Conservation (phyloP, 1,140 invertebrate species). For the Hycleus cichorii region DNA sequence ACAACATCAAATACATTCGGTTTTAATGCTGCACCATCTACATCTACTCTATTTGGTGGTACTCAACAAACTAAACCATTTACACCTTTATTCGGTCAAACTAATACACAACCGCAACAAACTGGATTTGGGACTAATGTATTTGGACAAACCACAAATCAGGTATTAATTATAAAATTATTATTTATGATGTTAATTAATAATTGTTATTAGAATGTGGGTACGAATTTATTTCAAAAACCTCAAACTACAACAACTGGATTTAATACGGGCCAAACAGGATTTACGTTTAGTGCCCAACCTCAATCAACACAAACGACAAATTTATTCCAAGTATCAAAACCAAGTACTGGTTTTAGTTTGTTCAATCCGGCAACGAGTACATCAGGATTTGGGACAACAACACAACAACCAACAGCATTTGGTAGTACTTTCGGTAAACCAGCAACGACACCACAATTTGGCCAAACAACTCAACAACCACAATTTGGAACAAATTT, state of each 20-base stretch:
- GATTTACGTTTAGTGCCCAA: slow-evolving; percentile 26
- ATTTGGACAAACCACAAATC: slow-evolving; percentile 14
- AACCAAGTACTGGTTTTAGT: slow-evolving; percentile 45
- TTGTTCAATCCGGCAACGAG: slow-evolving; percentile 43
- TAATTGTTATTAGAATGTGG: slow-evolving; percentile 18
- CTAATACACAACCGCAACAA: slow-evolving; percentile 40
- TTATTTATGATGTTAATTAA: background rate
- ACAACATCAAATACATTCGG: slow-evolving; percentile 14
- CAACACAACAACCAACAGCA: slow-evolving; percentile 21
- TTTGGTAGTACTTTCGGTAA: slow-evolving; percentile 41
- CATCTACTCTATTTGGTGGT: slow-evolving; percentile 23
- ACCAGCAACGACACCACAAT: slow-evolving; percentile 30
- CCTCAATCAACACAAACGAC: slow-evolving; percentile 26
- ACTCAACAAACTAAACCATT: slow-evolving; percentile 36
- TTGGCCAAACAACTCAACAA: slow-evolving; percentile 22
- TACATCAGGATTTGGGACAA: slow-evolving; percentile 38
- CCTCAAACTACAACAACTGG: slow-evolving; percentile 27
- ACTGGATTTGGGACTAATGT: slow-evolving; percentile 23
- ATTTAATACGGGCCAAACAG: slow-evolving; percentile 17
- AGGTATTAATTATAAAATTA: slow-evolving; percentile 10
- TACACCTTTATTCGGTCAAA: slow-evolving; percentile 59
- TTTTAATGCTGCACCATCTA: slow-evolving; percentile 13
- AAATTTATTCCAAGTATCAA: slow-evolving; percentile 34
- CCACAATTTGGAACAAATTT: slow-evolving; percentile 19
- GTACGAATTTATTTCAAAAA: slow-evolving; percentile 27